Base-by-base conservation (phyloP, 2,113 vertebrate genomes). In the Ailurus styani region DNA sequence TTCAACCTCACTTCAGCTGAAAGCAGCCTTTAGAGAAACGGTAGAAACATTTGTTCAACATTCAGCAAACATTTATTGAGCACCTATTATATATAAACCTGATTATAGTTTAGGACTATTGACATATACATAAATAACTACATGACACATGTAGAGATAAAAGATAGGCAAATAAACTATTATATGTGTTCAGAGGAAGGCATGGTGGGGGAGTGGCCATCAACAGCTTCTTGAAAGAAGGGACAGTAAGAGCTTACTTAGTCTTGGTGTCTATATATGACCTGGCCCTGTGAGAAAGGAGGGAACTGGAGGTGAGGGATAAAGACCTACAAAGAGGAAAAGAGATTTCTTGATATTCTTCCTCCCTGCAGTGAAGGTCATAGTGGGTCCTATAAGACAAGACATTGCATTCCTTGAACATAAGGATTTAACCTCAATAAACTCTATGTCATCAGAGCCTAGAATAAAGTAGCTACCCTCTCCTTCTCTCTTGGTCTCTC, bases 11-110 rank as follows among this genome's bases (percentile, higher is more conserved):
- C 54, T 89, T 84, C 25, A 73, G 40, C 75, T 87, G 54, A 93
- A 93, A 94, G 73, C 13, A 93, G 47, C 31, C 85, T 94, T 82
- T 62, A 75, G 64, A 96, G 70, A 97, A 92, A 84, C 15, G 54
- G n/a, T 13, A 86, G 37, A 79, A 93, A 93, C 25, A 90, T 20
- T 42, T 84, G 27, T 70, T 73, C 79, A 87, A 34, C 31, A 40
- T 79, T 88, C 68, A 94, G 84, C 64, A 82, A 91, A 72, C 50
- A 79, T 87, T 97, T 90, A 92, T 57, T 84, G 62, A 94, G 70
- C 70, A 97, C 31, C 42, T 94, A 66, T 75, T 73, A 68, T 29
- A 73, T 75, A 82, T 15, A 88, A 93, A 52, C 27, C 27, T 54
- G 50, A 60, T 70, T 84, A 91, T 37, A 64, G 15, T 77, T 85